Conservation (phyloP, 2,888 invertebrate genomes). For the Agonopterix arenella region DNA sequence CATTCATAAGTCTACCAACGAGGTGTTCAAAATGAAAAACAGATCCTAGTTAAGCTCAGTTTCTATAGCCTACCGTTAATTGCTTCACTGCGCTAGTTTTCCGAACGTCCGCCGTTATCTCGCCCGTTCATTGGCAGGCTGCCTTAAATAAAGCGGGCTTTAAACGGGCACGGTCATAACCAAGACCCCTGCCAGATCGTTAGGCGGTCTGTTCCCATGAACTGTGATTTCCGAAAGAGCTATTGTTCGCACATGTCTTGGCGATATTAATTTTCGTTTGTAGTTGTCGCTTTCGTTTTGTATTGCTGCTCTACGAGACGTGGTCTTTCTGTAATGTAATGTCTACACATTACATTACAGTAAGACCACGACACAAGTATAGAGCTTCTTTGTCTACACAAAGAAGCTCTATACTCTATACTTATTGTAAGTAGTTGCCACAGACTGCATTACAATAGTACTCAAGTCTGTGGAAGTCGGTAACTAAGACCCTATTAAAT, state of each 20-base stretch:
- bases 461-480: too few species aligned
- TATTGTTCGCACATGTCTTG: neutral
- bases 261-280: neutral
- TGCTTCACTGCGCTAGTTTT: constrained; percentile 20
- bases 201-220: constrained; percentile 17
- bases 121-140: constrained; percentile 42
- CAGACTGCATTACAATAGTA: too few species aligned
- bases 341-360: too few species aligned
- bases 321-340: too few species aligned
- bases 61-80: constrained; percentile 8
- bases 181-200: constrained; percentile 33
- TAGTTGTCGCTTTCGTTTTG: too few species aligned
- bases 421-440: too few species aligned
- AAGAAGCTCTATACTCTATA: too few species aligned
- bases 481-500: too few species aligned
- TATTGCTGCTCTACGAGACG: too few species aligned
- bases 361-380: too few species aligned
- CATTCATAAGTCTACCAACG: neutral
- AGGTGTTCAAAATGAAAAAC: constrained; percentile 3
- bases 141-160: constrained; percentile 50
- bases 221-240: neutral
- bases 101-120: constrained; percentile 18
- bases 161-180: constrained; percentile 34
- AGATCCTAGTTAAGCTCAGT: neutral
- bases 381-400: too few species aligned